Conservation (phyloP, 35 echinoderm and acorn worm genomes). For the Apostichopus californicus region DNA sequence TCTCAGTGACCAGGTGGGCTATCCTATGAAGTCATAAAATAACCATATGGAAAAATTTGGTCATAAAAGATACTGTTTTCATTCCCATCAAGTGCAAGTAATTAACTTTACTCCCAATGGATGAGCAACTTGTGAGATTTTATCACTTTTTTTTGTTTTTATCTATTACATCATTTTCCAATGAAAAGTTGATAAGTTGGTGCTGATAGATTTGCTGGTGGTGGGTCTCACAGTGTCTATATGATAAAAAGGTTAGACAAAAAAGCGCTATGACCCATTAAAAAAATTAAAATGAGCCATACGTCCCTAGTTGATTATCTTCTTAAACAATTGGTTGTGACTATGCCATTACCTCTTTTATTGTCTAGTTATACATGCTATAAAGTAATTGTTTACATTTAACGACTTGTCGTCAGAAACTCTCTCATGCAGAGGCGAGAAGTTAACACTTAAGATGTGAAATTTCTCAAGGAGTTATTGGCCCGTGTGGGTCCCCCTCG, state of each 20-base stretch:
- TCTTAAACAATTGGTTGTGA: neutral
- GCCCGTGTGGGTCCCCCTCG: neutral
- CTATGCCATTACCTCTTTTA: neutral
- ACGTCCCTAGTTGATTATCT: neutral
- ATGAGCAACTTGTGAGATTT: neutral
- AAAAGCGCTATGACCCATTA: neutral
- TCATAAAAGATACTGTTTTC: neutral
- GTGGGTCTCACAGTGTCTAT: too few relatives aligned
- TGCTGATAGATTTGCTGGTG: neutral
- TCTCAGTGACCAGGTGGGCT: neutral
- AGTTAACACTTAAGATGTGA: neutral
- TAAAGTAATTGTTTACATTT: slow-evolving; percentile 6
- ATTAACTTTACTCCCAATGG: neutral
- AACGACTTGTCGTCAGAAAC: neutral
- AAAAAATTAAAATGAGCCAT: neutral
- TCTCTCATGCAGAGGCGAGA: neutral
- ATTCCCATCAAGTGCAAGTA: neutral
- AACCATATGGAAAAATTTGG: neutral
- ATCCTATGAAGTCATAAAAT: neutral
- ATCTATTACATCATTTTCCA: neutral
- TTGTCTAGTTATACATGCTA: neutral
- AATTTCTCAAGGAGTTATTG: neutral
- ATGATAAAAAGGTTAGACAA: too few relatives aligned
- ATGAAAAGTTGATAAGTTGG: neutral
- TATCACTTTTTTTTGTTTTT: neutral